Conservation (phyloP, 2,888 invertebrate species). For the Hedya salicella region DNA sequence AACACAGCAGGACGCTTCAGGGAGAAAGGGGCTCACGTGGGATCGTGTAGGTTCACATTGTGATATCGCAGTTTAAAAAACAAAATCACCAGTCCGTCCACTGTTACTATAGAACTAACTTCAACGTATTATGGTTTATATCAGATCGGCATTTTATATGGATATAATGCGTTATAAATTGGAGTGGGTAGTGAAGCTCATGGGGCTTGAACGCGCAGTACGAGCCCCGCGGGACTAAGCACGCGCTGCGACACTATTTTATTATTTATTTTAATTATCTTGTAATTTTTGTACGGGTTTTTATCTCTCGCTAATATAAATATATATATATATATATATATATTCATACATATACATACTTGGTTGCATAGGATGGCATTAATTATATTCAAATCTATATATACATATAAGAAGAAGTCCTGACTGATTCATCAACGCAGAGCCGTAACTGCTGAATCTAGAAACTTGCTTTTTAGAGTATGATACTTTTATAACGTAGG, state of each 20-base stretch:
- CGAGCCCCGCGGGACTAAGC: constrained; percentile 60
- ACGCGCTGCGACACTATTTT: constrained; percentile 65
- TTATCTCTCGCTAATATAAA: constrained; percentile 48
- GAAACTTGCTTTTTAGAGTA: too few relatives aligned
- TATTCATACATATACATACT: too few relatives aligned
- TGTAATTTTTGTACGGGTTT: constrained; percentile 57
- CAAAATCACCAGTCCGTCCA: neutral
- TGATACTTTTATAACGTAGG: too few relatives aligned
- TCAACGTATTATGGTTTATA: neutral
- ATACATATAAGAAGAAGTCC: too few relatives aligned
- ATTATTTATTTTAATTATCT: constrained; percentile 78
- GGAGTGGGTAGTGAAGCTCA: constrained; percentile 14
- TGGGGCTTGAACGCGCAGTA: constrained; percentile 35
- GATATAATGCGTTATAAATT: neutral
- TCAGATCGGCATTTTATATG: neutral
- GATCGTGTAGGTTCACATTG: constrained; percentile 74
- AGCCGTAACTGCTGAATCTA: too few relatives aligned
- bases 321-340: too few relatives aligned
- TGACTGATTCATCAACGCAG: too few relatives aligned
- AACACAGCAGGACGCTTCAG: constrained; percentile 51
- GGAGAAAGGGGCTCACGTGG: constrained; percentile 66
- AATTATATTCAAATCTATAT: too few relatives aligned
- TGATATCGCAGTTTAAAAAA: constrained; percentile 69
- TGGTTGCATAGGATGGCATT: too few relatives aligned
- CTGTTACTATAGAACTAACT: neutral